Evolutionary conservation across 1,140 invertebrate genomes (phyloP).

Genomic region (Bombus confusus): DNA sequence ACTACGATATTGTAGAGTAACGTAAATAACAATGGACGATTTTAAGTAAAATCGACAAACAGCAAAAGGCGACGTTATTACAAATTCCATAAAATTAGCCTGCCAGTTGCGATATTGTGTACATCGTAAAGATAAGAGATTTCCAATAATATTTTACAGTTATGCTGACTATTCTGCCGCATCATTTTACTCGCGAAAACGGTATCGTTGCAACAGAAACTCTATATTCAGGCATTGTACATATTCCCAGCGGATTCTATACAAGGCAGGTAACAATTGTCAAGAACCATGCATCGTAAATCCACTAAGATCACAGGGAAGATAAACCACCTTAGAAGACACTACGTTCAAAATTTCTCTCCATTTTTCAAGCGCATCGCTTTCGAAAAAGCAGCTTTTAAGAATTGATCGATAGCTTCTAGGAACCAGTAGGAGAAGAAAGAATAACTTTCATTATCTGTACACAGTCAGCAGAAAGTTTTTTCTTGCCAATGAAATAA

Average conservation of each 20-base stretch:
- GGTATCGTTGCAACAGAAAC: conserved; percentile 21
- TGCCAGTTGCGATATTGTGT: neutral
- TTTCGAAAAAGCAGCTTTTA: neutral
- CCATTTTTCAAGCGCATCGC: neutral
- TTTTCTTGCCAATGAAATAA: neutral
- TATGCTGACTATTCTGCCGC: neutral
- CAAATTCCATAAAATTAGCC: neutral
- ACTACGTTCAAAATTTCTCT: neutral
- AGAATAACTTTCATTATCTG: neutral
- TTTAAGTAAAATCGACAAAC: neutral
- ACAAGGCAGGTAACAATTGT: conserved; percentile 35
- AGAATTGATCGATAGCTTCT: neutral
- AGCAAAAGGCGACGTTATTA: neutral
- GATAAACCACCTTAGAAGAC: neutral
- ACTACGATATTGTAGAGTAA: too few species aligned
- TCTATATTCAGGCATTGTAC: conserved; percentile 18
- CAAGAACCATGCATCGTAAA: conserved; percentile 39
- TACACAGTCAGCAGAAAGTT: neutral
- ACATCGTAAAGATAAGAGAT: neutral
- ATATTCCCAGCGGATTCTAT: conserved; percentile 25
- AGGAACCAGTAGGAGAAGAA: neutral
- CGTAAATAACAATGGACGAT: neutral
- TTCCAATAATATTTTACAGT: neutral
- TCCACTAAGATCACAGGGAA: conserved; percentile 29
- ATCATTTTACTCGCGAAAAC: conserved; percentile 19